Evolutionary conservation across 2,113 vertebrate genomes (phyloP).

Genomic region (Odobenus rosmarus): DNA sequence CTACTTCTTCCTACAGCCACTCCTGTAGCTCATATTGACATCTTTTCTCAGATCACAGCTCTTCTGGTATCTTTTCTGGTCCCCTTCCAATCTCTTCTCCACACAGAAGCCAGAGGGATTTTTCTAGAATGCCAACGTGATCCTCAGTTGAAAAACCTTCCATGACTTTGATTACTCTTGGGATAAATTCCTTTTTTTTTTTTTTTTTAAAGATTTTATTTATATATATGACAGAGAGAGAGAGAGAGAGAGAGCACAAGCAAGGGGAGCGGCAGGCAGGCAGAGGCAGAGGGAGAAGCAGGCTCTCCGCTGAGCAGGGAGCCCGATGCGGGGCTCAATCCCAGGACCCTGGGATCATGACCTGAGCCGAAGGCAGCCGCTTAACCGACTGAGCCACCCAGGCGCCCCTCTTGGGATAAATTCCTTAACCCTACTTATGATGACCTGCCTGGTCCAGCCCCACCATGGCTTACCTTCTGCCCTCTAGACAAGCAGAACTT

Average conservation of each 20-base stretch:
- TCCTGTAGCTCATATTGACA: neutral
- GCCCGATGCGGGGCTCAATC: too few species aligned
- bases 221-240: too few species aligned
- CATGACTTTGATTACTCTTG: neutral
- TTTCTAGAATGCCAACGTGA: neutral
- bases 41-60: neutral
- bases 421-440: neutral
- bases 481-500: neutral
- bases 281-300: too few species aligned
- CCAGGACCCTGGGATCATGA: too few species aligned
- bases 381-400: too few species aligned
- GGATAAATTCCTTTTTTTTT: neutral
- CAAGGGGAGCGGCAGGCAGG: too few species aligned
- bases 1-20: fast-evolving
- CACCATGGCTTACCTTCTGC: neutral
- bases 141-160: neutral
- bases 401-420: neutral
- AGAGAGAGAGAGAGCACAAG: too few species aligned
- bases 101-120: neutral
- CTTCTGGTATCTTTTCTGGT: neutral
- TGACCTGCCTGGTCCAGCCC: neutral
- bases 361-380: too few species aligned
- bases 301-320: too few species aligned
- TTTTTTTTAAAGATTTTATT: too few species aligned
- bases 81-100: neutral